Conservation (phyloP, 2,888 invertebrate genomes). For the Drosophila acutilabella region DNA sequence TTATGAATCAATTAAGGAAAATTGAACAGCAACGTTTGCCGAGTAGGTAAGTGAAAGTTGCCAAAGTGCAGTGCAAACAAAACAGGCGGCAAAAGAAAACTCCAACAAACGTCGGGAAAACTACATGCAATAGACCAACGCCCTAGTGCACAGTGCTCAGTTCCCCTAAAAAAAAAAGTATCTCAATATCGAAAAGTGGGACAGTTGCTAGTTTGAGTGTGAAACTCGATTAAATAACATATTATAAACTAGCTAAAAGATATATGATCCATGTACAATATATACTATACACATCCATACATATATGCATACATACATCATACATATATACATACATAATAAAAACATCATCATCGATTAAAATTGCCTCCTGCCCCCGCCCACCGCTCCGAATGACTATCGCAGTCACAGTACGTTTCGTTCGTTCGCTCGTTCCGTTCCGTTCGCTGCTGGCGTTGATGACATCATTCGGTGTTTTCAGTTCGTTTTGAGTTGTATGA, state of each 20-base stretch:
- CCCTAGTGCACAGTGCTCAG: constrained; percentile 53
- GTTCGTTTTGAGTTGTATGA: constrained; percentile 35
- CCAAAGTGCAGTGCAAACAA: constrained; percentile 39
- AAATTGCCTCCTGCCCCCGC: constrained; percentile 64
- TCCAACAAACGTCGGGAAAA: constrained; percentile 31
- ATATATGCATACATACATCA: constrained; percentile 26
- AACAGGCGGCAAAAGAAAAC: constrained; percentile 51
- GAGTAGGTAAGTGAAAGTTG: constrained; percentile 71
- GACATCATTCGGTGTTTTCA: constrained; percentile 73
- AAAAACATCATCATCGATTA: constrained; percentile 79
- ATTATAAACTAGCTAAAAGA: constrained; percentile 18
- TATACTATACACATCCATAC: constrained; percentile 18
- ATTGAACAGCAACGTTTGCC: constrained; percentile 62
- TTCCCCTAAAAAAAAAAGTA: constrained; percentile 56
- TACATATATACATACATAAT: constrained; percentile 42
- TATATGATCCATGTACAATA: constrained; percentile 37
- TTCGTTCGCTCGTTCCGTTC: constrained; percentile 5
- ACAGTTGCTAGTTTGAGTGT: constrained; percentile 35
- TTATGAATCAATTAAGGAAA: constrained; percentile 72
- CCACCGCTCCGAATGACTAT: constrained; percentile 39
- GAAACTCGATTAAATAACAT: constrained; percentile 48
- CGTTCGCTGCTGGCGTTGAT: constrained; percentile 63
- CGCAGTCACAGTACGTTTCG: constrained; percentile 24
- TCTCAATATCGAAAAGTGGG: constrained; percentile 64
- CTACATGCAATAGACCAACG: constrained; percentile 64